Evolutionary conservation across 1,140 invertebrate genomes (phyloP).

Genomic region (Thaumatotibia leucotreta): DNA sequence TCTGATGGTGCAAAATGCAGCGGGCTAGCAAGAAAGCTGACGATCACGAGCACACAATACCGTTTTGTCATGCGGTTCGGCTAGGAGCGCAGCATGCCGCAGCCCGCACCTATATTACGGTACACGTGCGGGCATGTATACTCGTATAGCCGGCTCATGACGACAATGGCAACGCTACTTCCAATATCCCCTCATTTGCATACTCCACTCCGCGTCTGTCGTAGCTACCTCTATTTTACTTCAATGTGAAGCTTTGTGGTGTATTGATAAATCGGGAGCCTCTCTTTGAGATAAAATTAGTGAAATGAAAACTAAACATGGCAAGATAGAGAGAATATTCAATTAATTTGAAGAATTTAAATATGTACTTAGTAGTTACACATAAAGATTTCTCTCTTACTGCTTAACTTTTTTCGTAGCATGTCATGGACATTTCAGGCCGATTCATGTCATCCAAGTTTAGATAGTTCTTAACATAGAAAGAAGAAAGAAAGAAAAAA

Average conservation of each 20-base stretch:
- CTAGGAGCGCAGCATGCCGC: slow-evolving; percentile 17
- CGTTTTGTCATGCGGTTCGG: slow-evolving; percentile 28
- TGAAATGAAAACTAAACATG: neutral
- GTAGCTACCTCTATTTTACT: slow-evolving; percentile 29
- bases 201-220: slow-evolving; percentile 43
- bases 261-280: slow-evolving; percentile 12
- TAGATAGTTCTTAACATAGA: no score
- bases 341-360: no score
- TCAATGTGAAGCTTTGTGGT: slow-evolving; percentile 39
- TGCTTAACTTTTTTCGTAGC: no score
- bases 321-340: neutral
- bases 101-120: slow-evolving; percentile 19
- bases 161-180: slow-evolving; percentile 46
- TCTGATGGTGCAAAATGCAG: neutral
- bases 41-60: slow-evolving; percentile 20
- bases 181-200: slow-evolving; percentile 63
- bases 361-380: no score
- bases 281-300: neutral
- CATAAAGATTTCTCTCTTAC: no score
- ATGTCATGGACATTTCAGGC: no score
- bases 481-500: no score
- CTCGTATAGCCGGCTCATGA: slow-evolving; percentile 25
- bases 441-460: no score
- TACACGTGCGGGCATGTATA: slow-evolving; percentile 7
- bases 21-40: neutral